Evolutionary conservation across 1,140 invertebrate species (phyloP).

Genomic region (Leptonema lineaticorne): DNA sequence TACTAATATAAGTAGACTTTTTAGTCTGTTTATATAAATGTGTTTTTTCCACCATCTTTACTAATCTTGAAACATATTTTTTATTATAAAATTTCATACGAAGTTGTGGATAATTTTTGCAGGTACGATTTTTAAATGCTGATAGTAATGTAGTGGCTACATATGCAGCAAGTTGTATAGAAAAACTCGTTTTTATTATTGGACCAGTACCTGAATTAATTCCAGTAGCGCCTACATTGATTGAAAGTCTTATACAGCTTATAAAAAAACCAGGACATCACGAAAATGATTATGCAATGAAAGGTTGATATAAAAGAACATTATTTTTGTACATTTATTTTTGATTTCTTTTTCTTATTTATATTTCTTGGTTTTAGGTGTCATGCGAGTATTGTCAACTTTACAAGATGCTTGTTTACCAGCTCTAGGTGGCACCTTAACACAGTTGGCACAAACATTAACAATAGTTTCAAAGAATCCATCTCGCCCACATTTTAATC

Average conservation of each 20-base stretch:
- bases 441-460: constrained; percentile 83
- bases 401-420: constrained; percentile 82
- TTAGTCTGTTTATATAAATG: too few relatives aligned
- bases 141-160: constrained; percentile 89
- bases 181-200: constrained; percentile 81
- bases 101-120: too few relatives aligned
- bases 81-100: not conserved
- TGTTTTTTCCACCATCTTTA: too few relatives aligned
- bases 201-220: constrained; percentile 55
- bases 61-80: too few relatives aligned
- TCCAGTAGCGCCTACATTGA: constrained; percentile 65
- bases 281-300: constrained; percentile 98
- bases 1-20: too few relatives aligned
- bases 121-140: constrained; percentile 68
- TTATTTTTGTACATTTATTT: not conserved
- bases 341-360: constrained; percentile 31
- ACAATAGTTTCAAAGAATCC: constrained; percentile 89
- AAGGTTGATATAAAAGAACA: constrained; percentile 59
- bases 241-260: constrained; percentile 74
- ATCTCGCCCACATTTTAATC: constrained; percentile 95
- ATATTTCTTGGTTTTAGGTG: constrained; percentile 58
- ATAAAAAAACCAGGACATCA: constrained; percentile 71
- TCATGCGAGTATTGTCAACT: constrained; percentile 84
- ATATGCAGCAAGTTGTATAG: constrained; percentile 89
- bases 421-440: constrained; percentile 74